These are phyloP conservation scores for Eustalomyia histrio DNA, from an alignment of 2,888 invertebrate genomes.

Conservation along the genomic window DNA sequence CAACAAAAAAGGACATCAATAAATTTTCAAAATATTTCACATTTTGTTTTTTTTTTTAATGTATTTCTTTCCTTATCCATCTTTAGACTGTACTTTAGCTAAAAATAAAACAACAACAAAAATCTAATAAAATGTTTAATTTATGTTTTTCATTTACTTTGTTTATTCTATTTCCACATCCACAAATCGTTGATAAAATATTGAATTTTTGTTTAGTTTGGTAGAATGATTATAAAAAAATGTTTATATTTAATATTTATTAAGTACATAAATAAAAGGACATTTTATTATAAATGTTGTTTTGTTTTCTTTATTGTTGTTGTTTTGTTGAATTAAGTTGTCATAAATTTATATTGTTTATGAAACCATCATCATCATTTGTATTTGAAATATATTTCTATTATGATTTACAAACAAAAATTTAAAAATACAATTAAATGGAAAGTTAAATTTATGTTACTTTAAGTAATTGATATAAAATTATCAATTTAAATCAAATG, in stretches of 20 bases:
- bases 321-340: conserved; percentile 50
- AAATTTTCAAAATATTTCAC: conserved; percentile 57
- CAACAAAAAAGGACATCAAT: conserved; percentile 57
- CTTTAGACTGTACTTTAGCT: background rate
- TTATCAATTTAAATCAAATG: no score
- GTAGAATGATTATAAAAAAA: conserved; percentile 49
- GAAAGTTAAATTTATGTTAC: background rate
- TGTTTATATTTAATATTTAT: conserved; percentile 29
- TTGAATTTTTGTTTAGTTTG: conserved; percentile 38
- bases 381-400: conserved; percentile 30
- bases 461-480: background rate
- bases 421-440: background rate
- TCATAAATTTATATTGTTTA: conserved; percentile 62
- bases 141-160: conserved; percentile 51
- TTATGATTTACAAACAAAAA: conserved; percentile 20
- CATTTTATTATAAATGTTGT: conserved; percentile 43
- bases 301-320: no score
- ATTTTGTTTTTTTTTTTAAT: conserved; percentile 44
- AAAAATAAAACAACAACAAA: background rate
- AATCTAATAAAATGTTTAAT: conserved; percentile 62
- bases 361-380: conserved; percentile 60
- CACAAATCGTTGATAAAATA: conserved; percentile 62
- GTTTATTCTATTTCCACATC: conserved; percentile 14
- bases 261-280: conserved; percentile 10
- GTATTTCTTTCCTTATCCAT: conserved; percentile 3